Base-by-base conservation (phyloP, 1,140 invertebrate species). In the Battus philenor region DNA sequence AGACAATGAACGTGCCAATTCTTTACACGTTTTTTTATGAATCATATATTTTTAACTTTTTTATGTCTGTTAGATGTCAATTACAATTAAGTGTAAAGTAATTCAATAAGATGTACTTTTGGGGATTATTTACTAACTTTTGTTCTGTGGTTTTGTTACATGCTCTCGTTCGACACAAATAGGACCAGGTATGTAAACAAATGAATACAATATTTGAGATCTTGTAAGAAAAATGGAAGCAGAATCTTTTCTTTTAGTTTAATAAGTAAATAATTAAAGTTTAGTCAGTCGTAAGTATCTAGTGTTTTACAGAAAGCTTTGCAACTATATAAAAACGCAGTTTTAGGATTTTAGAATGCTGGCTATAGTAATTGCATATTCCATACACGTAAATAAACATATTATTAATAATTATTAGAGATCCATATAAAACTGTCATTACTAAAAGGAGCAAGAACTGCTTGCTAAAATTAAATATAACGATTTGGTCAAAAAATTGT, bases 141-240 rank as follows among this genome's bases (percentile, higher is more conserved):
- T 27, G n/a, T 9, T n/a, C n/a, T 27, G 5, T 27, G 2, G 8
- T 51, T 68, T 74, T 80, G 59, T 78, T 81, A 59, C 72, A 78
- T 78, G 77, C 70, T 49, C 52, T 46, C 33, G 44, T 38, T 45
- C 24, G 33, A 43, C 26, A 34, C 34, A 30, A 39, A 33, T 54
- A 79, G 75, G 75, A 79, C 59, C 75, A 79, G 75, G 75, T 79
- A 76, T 64, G 75, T 76, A 56, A 9, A 33, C 18, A 34, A 6
- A 39, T n/a, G 16, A 36, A 36, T n/a, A 27, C n/a, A 22, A 6
- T 8, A 39, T 38, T 17, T 17, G 7, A 36, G 11, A 36, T 36
- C 9, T 36, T 9, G 11, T 8, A 9, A 18, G 3, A 6, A 8
- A 16, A 36, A 6, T 16, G 33, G 7, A 4, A 22, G 3, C 15